A percentile compares a stretch with the other conserved stretches of the same genome.
Evolutionary conservation across 2,888 invertebrate species (phyloP).

Genomic region (Drosophila austrosaltans): DNA sequence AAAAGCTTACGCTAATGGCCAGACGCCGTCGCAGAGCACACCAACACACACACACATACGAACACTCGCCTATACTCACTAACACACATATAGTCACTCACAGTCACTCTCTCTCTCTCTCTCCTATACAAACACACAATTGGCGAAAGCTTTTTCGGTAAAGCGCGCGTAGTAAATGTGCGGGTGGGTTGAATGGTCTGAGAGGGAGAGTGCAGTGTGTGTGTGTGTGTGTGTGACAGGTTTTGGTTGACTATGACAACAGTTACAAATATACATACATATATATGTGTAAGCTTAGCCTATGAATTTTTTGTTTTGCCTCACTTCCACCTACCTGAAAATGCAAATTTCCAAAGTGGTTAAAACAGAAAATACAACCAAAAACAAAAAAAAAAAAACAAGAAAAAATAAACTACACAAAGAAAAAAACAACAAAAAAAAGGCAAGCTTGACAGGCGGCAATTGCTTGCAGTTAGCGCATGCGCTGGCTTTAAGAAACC

Average conservation of each 20-base stretch:
- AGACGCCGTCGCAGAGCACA: constrained; percentile 57
- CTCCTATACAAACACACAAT: constrained; percentile 35
- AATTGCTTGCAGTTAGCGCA: constrained; percentile 50
- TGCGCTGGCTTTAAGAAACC: constrained; percentile 53
- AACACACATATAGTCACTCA: neutral
- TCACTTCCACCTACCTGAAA: constrained; percentile 47
- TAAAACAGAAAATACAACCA: neutral
- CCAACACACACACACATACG: constrained; percentile 28
- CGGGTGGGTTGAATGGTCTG: constrained; percentile 39
- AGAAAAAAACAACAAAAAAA: constrained; percentile 61
- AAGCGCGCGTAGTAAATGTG: constrained; percentile 76
- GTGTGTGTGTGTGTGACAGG: constrained; percentile 32
- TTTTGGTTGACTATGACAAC: constrained; percentile 22
- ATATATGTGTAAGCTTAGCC: constrained; percentile 15
- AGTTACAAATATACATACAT: constrained; percentile 32
- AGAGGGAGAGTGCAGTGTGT: constrained; percentile 23
- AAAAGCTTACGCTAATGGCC: constrained; percentile 71
- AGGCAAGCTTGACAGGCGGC: constrained; percentile 48
- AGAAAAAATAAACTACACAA: constrained; percentile 30
- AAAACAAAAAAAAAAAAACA: neutral
- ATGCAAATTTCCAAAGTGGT: constrained; percentile 6
- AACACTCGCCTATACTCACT: too few species aligned
- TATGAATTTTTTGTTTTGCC: constrained; percentile 4
- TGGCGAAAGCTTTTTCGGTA: constrained; percentile 68
- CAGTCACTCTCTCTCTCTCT: neutral